Evolutionary conservation across 1,140 invertebrate species (phyloP), one percentile per base, ranked within the genome.

Genomic region (Melanaphis sacchari): DNA sequence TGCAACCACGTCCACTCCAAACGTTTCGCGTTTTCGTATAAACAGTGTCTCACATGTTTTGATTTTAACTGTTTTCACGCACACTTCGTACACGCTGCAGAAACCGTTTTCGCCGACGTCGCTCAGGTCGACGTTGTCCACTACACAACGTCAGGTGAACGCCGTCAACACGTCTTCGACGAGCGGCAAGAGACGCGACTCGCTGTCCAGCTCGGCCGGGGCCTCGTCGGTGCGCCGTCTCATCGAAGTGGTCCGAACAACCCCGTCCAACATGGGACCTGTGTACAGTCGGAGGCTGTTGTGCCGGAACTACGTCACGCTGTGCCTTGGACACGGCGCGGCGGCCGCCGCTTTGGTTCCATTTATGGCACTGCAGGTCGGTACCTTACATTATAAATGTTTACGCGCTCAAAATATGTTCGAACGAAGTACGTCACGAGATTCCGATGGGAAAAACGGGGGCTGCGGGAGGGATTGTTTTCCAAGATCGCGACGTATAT

Each of bases 281-380:
- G 94, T 95, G 15, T 96, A 96, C 94, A 95, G 94, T 18, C 94
- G 95, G 76, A 94, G 94, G 36, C 91, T 95, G 21, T 94, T 96
- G 46, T 94, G 95, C 41, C 95, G 95, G 0, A 96, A 97, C 93
- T 96, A 96, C 94, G 95, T 96, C 88, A 94, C 96, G 93, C 94
- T 96, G 93, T 96, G 97, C 85, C 94, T 96, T 0, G 96, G 96
- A 0, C 96, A 96, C 90, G 96, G 96, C 8, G 96, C 96, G 26
- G 95, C 96, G n/a, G 96, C 96, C 2, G 96, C 96, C 3, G 96
- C 97, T 0, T 96, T 96, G 90, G 95, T 97, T 49, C 96, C 97
- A 0, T 95, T 97, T 43, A 95, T 97, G 93, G 96, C 96, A 1
- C 94, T 97, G 31, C 96, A 97, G 94, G 91, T 93, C n/a, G 5